Conservation (phyloP, 2,888 invertebrate genomes). For the Phalera bucephala region DNA sequence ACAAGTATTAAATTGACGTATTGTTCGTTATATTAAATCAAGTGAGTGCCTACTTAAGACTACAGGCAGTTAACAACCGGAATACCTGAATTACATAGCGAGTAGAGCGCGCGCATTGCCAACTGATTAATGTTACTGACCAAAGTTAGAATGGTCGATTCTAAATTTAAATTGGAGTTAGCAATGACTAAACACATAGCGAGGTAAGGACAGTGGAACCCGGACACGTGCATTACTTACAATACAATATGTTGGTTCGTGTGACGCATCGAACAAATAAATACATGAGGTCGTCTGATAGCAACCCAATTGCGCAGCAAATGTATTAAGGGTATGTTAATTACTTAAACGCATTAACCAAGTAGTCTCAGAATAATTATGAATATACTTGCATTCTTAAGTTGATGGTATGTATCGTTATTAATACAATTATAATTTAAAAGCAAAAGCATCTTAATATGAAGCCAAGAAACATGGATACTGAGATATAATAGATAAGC, state of each 20-base stretch:
- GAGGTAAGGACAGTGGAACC: conserved; percentile 48
- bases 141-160: conserved; percentile 6
- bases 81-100: conserved; percentile 1
- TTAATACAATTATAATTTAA: no score
- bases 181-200: conserved; percentile 52
- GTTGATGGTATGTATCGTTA: no score
- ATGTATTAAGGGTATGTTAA: conserved; percentile 39
- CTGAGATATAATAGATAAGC: no score
- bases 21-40: not conserved
- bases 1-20: no score
- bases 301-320: conserved; percentile 56
- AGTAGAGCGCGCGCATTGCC: conserved; percentile 3
- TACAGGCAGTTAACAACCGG: not conserved
- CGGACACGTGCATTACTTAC: conserved; percentile 51
- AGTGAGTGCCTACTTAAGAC: not conserved
- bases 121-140: conserved; percentile 4
- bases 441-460: no score
- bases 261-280: conserved; percentile 51
- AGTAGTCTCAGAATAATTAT: no score
- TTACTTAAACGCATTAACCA: conserved; percentile 2
- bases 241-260: conserved; percentile 42
- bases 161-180: conserved; percentile 34
- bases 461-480: no score
- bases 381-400: no score
- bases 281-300: conserved; percentile 45